Conservation (phyloP, 2,888 invertebrate species). For the Apomyelois bistriatella region DNA sequence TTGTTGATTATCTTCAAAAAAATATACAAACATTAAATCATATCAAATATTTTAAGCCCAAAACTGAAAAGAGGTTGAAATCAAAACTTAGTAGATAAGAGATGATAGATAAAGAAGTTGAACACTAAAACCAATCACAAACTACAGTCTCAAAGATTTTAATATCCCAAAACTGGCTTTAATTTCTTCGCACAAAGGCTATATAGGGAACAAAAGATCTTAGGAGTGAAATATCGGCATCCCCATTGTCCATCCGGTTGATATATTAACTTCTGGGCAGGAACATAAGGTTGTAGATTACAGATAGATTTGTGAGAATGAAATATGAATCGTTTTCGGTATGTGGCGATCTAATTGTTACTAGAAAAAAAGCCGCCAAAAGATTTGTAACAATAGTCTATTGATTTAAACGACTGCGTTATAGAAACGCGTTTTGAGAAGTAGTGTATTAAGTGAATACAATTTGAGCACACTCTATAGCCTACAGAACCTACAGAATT, state of each 20-base stretch:
- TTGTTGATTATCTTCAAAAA: too few species aligned
- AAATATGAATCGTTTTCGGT: conserved; percentile 5
- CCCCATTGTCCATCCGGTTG: conserved; percentile 17
- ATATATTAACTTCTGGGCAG: conserved; percentile 15
- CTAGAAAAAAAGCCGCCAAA: neutral
- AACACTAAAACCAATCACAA: neutral
- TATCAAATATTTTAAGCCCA: too few species aligned
- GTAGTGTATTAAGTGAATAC: too few species aligned
- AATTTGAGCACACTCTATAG: too few species aligned
- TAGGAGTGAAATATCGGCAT: conserved; percentile 19
- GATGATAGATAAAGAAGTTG: too few species aligned
- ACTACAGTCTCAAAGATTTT: neutral
- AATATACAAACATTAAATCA: too few species aligned
- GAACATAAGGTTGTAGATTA: neutral
- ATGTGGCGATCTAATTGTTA: neutral
- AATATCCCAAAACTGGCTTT: conserved; percentile 1
- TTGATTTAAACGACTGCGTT: too few species aligned
- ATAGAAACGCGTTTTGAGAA: too few species aligned
- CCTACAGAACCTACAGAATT: too few species aligned
- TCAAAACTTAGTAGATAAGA: too few species aligned
- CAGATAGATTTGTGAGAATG: conserved; percentile 2
- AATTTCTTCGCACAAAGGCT: conserved; percentile 9
- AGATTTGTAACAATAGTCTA: too few species aligned
- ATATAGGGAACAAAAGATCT: conserved; percentile 15
- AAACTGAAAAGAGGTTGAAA: too few species aligned